phyloP scores from a whole-genome alignment of 1,140 invertebrate genomes.

The Muscidifurax raptorellus region DNA sequence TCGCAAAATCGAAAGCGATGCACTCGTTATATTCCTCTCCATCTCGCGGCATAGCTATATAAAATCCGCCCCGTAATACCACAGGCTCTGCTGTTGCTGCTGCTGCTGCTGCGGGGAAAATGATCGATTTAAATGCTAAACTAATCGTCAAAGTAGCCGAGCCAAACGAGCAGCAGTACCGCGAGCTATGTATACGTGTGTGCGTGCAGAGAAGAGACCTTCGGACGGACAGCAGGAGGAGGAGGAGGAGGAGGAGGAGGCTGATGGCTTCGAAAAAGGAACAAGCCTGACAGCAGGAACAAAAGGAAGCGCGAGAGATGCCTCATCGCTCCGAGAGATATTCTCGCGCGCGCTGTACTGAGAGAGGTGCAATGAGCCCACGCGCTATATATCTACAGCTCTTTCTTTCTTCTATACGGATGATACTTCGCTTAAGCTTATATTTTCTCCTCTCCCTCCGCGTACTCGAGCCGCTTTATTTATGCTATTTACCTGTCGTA shows the following conservation, averaged over 20 bases:
- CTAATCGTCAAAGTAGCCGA: constrained; percentile 50
- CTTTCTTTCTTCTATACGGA: neutral
- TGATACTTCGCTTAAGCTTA: neutral
- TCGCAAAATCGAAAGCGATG: constrained; percentile 10
- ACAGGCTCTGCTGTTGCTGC: neutral
- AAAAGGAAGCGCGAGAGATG: neutral
- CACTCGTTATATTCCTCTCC: constrained; percentile 12
- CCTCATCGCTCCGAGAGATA: neutral
- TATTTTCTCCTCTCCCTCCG: neutral
- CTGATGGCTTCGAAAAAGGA: constrained; percentile 9
- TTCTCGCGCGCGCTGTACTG: neutral
- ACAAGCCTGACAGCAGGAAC: constrained; percentile 14
- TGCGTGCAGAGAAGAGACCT: neutral
- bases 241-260: neutral
- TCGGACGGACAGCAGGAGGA: neutral
- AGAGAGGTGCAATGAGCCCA: constrained; percentile 14
- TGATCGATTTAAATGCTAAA: constrained; percentile 54
- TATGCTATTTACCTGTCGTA: constrained; percentile 16
- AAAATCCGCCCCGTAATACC: constrained; percentile 34
- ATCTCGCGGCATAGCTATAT: constrained; percentile 28
- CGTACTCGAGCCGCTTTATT: constrained; percentile 31
- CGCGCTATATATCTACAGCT: neutral
- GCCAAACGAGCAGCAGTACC: constrained; percentile 1
- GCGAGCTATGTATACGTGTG: neutral
- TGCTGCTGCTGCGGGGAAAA: constrained; percentile 28